Conservation (phyloP, 2,797 vertebrate species). For the Okamejei kenojei region DNA sequence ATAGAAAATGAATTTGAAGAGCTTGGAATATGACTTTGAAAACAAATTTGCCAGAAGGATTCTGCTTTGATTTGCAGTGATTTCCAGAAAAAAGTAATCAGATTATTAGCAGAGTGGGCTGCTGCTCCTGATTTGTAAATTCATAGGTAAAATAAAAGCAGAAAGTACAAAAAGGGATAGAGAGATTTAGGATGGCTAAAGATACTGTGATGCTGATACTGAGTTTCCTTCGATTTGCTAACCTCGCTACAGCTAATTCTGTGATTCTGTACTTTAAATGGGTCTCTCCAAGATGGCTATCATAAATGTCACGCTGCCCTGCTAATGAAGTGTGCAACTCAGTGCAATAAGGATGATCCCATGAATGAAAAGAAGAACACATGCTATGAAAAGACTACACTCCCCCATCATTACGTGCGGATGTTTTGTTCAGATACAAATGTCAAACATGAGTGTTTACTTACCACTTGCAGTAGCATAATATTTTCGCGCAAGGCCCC, state of each 20-base stretch:
- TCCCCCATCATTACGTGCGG: background rate
- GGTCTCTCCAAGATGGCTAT: background rate
- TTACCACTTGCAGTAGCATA: conserved; percentile 64
- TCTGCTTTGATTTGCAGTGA: too few species aligned
- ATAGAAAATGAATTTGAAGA: background rate
- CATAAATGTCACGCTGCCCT: background rate
- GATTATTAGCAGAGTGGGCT: too few species aligned
- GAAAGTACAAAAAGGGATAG: background rate
- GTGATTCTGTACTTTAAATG: background rate
- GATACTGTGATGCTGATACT: background rate
- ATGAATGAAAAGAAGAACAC: background rate
- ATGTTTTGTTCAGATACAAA: background rate
- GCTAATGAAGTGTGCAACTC: background rate
- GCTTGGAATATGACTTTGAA: background rate
- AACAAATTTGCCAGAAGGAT: background rate
- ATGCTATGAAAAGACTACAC: background rate
- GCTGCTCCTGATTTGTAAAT: too few species aligned
- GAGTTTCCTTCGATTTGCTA: background rate
- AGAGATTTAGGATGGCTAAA: background rate
- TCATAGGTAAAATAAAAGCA: background rate
- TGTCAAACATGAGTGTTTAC: background rate
- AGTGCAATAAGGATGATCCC: background rate
- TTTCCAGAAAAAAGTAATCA: too few species aligned
- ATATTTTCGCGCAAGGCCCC: conserved; percentile 68
- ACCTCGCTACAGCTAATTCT: background rate